A percentile compares a stretch with the other conserved stretches of the same genome.
Conservation (phyloP, 2,797 vertebrate genomes). For the Salarias fasciatus region DNA sequence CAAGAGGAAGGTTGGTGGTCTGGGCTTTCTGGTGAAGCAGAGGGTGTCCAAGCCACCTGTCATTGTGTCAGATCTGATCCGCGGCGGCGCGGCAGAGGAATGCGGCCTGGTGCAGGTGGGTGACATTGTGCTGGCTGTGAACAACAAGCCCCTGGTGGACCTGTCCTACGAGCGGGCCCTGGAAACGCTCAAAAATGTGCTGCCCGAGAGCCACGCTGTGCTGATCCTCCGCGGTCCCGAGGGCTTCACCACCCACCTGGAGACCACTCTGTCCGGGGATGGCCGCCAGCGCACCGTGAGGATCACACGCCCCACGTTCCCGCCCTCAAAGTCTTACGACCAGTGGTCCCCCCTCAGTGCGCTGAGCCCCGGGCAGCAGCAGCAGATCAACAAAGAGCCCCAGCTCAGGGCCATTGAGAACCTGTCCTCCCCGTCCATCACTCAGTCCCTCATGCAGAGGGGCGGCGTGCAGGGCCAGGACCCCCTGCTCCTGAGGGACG, state of each 20-base stretch:
- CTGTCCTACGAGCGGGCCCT: conserved; percentile 91
- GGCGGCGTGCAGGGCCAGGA: conserved; percentile 76
- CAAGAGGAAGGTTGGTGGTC: conserved; percentile 94
- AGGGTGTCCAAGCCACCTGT: conserved; percentile 93
- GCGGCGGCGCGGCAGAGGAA: conserved; percentile 94
- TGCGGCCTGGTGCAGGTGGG: conserved; percentile 97
- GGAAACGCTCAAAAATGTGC: conserved; percentile 92
- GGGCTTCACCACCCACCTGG: conserved; percentile 96
- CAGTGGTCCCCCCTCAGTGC: conserved; percentile 79
- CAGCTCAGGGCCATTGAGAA: conserved; percentile 81
- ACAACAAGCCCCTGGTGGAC: conserved; percentile 95
- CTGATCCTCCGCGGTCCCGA: conserved; percentile 95
- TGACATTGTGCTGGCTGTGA: conserved; percentile 95
- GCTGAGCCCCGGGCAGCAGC: conserved; percentile 57
- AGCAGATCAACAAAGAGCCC: conserved; percentile 82
- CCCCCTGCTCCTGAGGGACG: conserved; percentile 74
- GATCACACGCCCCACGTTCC: conserved; percentile 87
- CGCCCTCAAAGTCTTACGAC: conserved; percentile 80
- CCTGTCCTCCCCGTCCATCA: conserved; percentile 78
- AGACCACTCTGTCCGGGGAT: conserved; percentile 92
- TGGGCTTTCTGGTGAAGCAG: conserved; percentile 97
- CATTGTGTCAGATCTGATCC: conserved; percentile 96
- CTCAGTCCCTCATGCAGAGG: conserved; percentile 70
- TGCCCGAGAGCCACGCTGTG: conserved; percentile 92
- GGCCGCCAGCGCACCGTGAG: conserved; percentile 94